Evolutionary conservation across 2,888 invertebrate species (phyloP).

Genomic region (Ichneumoninae sp.): DNA sequence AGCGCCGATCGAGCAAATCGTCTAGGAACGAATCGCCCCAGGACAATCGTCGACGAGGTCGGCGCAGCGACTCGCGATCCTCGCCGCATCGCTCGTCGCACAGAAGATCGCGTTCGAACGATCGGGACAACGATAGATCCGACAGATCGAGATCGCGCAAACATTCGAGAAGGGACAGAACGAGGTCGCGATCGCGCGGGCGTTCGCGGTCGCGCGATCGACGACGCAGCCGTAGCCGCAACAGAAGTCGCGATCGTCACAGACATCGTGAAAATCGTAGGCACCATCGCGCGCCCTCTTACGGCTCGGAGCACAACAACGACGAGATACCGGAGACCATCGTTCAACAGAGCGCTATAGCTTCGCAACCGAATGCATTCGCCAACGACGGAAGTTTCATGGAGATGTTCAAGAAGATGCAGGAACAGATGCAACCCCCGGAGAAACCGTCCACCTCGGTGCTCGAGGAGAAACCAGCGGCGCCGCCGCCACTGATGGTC

Average conservation of each 20-base stretch:
- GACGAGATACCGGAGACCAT: slow-evolving; percentile 71
- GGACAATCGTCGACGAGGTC: slow-evolving; percentile 78
- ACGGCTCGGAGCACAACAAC: slow-evolving; percentile 78
- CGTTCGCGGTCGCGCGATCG: slow-evolving; percentile 78
- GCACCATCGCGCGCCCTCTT: slow-evolving; percentile 76
- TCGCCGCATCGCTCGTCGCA: slow-evolving; percentile 71
- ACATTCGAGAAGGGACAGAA: slow-evolving; percentile 55
- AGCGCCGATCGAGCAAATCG: slow-evolving; percentile 73
- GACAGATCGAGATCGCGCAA: slow-evolving; percentile 67
- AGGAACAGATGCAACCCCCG: slow-evolving; percentile 85
- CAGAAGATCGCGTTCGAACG: slow-evolving; percentile 62
- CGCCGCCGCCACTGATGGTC: slow-evolving; percentile 86
- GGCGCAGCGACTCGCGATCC: slow-evolving; percentile 77
- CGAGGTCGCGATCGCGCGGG: slow-evolving; percentile 71
- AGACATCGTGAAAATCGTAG: slow-evolving; percentile 77
- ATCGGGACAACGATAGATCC: slow-evolving; percentile 66
- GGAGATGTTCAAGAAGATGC: slow-evolving; percentile 96
- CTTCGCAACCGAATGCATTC: slow-evolving; percentile 88
- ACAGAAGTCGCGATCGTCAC: slow-evolving; percentile 67
- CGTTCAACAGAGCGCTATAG: slow-evolving; percentile 63
- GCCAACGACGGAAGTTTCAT: slow-evolving; percentile 96
- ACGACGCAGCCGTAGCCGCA: slow-evolving; percentile 76
- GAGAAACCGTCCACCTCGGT: slow-evolving; percentile 80
- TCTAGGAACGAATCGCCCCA: slow-evolving; percentile 78
- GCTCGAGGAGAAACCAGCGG: slow-evolving; percentile 84